Evolutionary conservation across 64 coral and sea anemone genomes (phyloP).

Genomic region (Montipora cactus): DNA sequence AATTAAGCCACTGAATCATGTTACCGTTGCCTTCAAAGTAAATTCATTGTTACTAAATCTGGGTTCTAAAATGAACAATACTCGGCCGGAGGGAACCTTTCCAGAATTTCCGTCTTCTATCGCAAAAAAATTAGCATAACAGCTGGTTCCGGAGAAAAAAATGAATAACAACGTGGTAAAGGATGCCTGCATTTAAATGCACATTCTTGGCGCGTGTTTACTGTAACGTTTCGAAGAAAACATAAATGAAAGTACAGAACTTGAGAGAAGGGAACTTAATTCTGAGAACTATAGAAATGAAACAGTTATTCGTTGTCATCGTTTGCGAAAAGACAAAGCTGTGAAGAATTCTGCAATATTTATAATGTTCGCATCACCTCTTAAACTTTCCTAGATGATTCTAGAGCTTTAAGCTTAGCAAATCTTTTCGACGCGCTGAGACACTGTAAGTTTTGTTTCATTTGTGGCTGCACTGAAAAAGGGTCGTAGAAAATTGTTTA

Average conservation of each 20-base stretch:
- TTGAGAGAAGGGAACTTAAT: not conserved
- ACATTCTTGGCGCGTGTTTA: not conserved
- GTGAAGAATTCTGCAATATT: constrained; percentile 38
- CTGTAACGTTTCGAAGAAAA: not conserved
- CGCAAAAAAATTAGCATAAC: constrained; percentile 40
- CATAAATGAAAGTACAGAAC: not conserved
- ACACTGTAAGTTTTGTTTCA: not conserved
- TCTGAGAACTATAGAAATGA: not conserved
- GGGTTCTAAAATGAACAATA: not conserved
- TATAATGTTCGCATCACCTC: constrained; percentile 11
- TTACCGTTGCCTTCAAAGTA: not conserved
- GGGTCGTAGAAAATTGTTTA: not conserved
- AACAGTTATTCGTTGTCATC: not conserved
- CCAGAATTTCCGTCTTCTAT: constrained; percentile 22
- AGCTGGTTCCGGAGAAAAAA: constrained; percentile 24
- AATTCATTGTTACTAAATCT: constrained; percentile 9
- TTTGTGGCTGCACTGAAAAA: not conserved
- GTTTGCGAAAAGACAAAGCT: constrained; percentile 18
- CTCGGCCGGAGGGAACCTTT: not conserved
- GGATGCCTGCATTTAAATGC: constrained; percentile 17
- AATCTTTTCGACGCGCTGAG: not conserved
- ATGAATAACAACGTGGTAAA: constrained; percentile 49
- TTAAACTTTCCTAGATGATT: not conserved
- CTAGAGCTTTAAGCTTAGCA: not conserved
- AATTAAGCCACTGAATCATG: not conserved